Conservation (phyloP, 2,113 vertebrate genomes). For the Boulengeromyrus knoepffleri region DNA sequence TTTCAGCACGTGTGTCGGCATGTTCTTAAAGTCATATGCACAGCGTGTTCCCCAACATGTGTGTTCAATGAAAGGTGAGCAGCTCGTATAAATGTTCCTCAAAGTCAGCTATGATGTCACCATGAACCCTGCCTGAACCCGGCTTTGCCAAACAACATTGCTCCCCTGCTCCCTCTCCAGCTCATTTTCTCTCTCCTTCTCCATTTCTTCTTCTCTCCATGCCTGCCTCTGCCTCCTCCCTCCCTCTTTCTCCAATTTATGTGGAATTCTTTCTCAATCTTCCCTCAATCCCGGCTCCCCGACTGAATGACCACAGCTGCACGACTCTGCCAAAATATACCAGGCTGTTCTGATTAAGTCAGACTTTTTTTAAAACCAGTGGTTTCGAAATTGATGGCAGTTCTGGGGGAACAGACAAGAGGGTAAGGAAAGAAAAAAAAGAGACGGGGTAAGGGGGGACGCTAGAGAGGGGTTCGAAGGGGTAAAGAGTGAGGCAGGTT, state of each 20-base stretch:
- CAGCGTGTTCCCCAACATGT: constrained; percentile 53
- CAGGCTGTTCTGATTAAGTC: constrained; percentile 66
- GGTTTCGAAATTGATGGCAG: constrained; percentile 38
- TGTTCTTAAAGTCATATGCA: constrained; percentile 40
- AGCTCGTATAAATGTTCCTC: constrained; percentile 61
- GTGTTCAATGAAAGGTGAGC: constrained; percentile 66
- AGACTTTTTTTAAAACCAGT: constrained; percentile 59
- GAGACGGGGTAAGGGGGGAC: constrained; percentile 44
- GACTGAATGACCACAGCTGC: constrained; percentile 57
- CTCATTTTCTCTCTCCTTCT: constrained; percentile 27
- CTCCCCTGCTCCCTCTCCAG: background rate
- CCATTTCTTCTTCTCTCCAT: constrained; percentile 43
- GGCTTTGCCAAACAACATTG: constrained; percentile 64
- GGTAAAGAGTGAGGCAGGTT: constrained; percentile 47
- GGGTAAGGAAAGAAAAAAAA: constrained; percentile 34
- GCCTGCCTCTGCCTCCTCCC: constrained; percentile 42
- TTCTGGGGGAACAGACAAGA: background rate
- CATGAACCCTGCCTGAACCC: constrained; percentile 68
- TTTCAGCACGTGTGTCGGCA: background rate
- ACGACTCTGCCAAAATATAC: constrained; percentile 53
- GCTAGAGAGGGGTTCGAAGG: constrained; percentile 21
- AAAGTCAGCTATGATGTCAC: constrained; percentile 67
- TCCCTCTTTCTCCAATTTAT: constrained; percentile 41
- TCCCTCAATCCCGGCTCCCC: constrained; percentile 23
- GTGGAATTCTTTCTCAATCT: constrained; percentile 46